Evolutionary conservation across 2,113 vertebrate genomes (phyloP), one percentile per base, ranked within the genome.

Genomic region (Oriolus oriolus): DNA sequence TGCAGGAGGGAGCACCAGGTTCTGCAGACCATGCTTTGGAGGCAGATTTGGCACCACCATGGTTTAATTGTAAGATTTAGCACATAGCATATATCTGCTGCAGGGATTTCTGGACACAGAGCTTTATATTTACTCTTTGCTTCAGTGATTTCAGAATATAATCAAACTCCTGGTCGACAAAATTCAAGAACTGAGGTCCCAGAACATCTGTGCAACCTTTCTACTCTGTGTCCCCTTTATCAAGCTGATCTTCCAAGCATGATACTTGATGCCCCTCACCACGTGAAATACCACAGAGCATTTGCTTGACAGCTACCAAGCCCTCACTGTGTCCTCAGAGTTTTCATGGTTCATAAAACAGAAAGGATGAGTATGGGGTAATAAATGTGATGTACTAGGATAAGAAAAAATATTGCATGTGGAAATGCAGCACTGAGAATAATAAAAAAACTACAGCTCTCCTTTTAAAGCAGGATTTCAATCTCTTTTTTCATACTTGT

Each of bases 191-290:
- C 0, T 78, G 79, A 96, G 44, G 85, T 96, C 95, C 79, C 96
- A 92, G 47, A 97, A 95, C 96, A 96, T 96, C 88, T 96, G 92
- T 96, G 85, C 95, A 97, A 84, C 75, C 83, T 95, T 93, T 90
- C 52, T 86, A 87, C 24, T 89, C 73, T 44, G 24, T 31, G 22
- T 68, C 76, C 73, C 79, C 76, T 81, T 93, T 90, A 90, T 93
- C 79, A 93, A 90, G 83, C 68, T 92, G 92, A 96, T 96, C 85
- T 92, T 92, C 52, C 92, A 96, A 94, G 85, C 95, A 89, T 89
- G 60, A 75, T 71, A 60, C 68, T 53, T 53, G 69, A 70, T 77
- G n/a, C 44, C 28, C 54, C 73, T 84, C 33, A 56, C 64, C 64
- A 64, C 31, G 35, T 33, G 37, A 96, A 95, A 92, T 71, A n/a